Base-by-base conservation (phyloP, 1,140 invertebrate genomes). In the Adelges cooleyi region DNA sequence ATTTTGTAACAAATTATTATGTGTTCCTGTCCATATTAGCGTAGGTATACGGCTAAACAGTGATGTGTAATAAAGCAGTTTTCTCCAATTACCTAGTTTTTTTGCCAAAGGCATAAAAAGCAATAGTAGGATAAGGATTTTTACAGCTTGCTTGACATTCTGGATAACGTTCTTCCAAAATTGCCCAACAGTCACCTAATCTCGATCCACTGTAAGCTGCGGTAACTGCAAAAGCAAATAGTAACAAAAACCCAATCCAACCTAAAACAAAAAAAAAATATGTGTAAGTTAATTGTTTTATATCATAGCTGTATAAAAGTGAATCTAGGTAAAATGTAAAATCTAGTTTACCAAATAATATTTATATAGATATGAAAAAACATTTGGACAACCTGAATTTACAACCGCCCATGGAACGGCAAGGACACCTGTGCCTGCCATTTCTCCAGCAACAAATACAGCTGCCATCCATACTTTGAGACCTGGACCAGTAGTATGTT, bases 351-450 rank as follows among this genome's bases (percentile, higher is more conserved):
- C 36, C 6, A 15, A 25, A 5, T 17, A 52, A 23, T 8, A 52
- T 9, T 22, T 52, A 22, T 22, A 52, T 23, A 17, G 9, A 17
- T 9, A 27, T 15, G 8, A 5, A 33, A 40, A 40, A 42, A 33
- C n/a, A 50, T 40, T 36, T 46, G 10, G 69, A 71, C 72, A 74
- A 86, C 85, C 85, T 68, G 81, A 78, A 71, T 82, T 78, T 29
- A 80, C 79, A 5, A 87, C 73, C 1, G 85, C 85, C 65, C 75
- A 74, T 0, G 86, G 86, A 17, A 88, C 74, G 9, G 85, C 84
- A 44, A 89, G 73, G 8, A 89, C 80, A 4, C 86, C 86, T 68
- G 83, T 84, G 17, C 86, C 86, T 1, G 84, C 85, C 79, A 88
- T 86, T 72, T 87, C 85, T 0, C 83, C 86, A 6, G 81, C 80